Percentiles rank a stretch among this genome's conserved stretches.
These are phyloP conservation scores for Piscicola geometra DNA, from an alignment of 2,888 invertebrate genomes.

Conservation along the genomic window DNA sequence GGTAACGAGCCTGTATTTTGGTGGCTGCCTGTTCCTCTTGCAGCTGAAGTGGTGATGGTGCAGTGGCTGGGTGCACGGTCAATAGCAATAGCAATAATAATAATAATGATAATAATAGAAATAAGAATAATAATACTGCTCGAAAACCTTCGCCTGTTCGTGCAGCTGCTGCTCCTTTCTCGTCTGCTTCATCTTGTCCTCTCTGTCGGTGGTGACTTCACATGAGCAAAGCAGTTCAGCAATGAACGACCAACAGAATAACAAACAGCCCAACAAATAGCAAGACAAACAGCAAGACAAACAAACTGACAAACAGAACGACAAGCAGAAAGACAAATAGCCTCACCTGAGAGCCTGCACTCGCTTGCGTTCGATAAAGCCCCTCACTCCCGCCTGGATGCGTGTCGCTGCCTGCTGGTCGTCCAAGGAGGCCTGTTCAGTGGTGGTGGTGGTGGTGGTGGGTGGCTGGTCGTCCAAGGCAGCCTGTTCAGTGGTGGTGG, in stretches of 20 bases:
- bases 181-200: background rate
- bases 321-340: background rate
- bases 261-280: slow-evolving; percentile 7
- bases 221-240: background rate
- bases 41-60: too few relatives aligned
- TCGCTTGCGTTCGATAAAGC: slow-evolving; percentile 34
- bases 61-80: too few relatives aligned
- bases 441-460: slow-evolving; percentile 22
- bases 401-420: slow-evolving; percentile 37
- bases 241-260: background rate
- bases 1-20: slow-evolving; percentile 39
- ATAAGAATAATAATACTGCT: too few relatives aligned
- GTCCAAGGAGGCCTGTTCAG: background rate
- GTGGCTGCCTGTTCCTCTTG: slow-evolving; percentile 35
- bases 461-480: slow-evolving; percentile 26
- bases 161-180: background rate
- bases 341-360: slow-evolving; percentile 31
- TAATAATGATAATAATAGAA: too few relatives aligned
- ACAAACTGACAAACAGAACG: background rate
- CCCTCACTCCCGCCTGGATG: slow-evolving; percentile 39
- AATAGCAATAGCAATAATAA: too few relatives aligned
- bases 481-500: too few relatives aligned
- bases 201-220: background rate
- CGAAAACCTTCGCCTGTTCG: too few relatives aligned
- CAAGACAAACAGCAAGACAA: too few relatives aligned